Evolutionary conservation across 2,888 invertebrate genomes (phyloP).

Genomic region (Ryuthela nishihirai): DNA sequence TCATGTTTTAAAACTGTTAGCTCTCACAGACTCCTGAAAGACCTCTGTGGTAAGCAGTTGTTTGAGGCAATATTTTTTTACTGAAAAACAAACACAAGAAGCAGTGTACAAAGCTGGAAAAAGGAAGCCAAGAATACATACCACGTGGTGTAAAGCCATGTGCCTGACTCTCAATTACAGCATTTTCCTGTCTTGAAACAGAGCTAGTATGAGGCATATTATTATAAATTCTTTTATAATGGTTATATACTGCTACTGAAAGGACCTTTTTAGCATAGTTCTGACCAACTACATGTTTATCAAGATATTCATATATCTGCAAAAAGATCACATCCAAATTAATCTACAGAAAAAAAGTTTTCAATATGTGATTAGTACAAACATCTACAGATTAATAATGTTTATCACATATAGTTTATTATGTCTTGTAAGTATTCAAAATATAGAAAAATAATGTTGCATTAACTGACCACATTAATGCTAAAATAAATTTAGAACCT

Average conservation of each 20-base stretch:
- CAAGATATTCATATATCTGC: conserved; percentile 89
- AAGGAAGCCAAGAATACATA: conserved; percentile 46
- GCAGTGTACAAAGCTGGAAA: neutral
- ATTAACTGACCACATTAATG: no score
- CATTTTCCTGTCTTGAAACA: conserved; percentile 24
- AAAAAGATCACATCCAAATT: neutral
- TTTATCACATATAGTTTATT: no score
- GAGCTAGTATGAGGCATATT: conserved; percentile 60
- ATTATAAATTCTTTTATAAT: conserved; percentile 95
- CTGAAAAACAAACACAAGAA: neutral
- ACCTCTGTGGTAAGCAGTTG: no score
- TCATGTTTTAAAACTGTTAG: no score
- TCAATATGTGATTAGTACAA: no score
- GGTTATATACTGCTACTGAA: conserved; percentile 97
- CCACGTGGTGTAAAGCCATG: conserved; percentile 71
- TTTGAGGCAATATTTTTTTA: no score
- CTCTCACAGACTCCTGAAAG: no score
- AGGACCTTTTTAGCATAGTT: conserved; percentile 96
- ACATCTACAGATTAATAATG: no score
- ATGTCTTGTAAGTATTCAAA: no score
- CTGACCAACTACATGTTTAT: conserved; percentile 96
- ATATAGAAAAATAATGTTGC: no score
- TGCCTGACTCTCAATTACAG: conserved; percentile 62
- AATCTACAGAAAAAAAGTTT: no score
- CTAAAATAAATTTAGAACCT: no score